Percentiles rank a stretch among this genome's conserved stretches.
Evolutionary conservation across 2,113 vertebrate genomes (phyloP).

Genomic region (Carettochelys insculpta): DNA sequence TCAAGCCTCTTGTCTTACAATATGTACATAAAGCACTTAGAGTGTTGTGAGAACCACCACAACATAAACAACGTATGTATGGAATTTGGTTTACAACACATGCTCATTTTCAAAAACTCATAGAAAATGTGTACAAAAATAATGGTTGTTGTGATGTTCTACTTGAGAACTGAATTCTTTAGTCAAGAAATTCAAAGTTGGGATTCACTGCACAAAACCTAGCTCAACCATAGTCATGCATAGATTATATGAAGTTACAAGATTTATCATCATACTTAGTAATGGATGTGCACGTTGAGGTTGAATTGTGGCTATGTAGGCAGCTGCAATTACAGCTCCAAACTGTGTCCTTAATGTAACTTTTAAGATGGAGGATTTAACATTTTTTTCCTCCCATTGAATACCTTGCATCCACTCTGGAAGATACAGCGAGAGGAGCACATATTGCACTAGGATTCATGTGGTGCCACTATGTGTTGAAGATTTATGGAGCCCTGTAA

Average conservation of each 20-base stretch:
- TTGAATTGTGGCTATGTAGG: background rate
- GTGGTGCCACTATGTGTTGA: accelerated
- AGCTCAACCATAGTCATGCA: background rate
- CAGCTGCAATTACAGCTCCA: background rate
- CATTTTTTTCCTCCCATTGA: background rate
- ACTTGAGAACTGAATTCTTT: background rate
- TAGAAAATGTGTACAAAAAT: background rate
- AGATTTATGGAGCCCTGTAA: background rate
- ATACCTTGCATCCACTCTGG: background rate
- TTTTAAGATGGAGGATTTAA: no score
- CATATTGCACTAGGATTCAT: background rate
- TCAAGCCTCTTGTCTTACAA: background rate
- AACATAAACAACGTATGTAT: background rate
- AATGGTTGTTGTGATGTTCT: background rate
- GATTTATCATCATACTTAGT: background rate
- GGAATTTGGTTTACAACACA: background rate
- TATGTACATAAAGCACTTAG: background rate
- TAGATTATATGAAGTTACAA: background rate
- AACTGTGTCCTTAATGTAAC: background rate
- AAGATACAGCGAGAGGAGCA: background rate
- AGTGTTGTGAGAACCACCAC: accelerated
- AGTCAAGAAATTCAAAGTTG: constrained; percentile 37
- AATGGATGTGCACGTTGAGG: background rate
- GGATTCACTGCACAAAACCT: background rate
- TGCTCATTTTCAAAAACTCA: background rate